phyloP scores from a whole-genome alignment of 2,888 invertebrate species.

The Amitus sp. region DNA sequence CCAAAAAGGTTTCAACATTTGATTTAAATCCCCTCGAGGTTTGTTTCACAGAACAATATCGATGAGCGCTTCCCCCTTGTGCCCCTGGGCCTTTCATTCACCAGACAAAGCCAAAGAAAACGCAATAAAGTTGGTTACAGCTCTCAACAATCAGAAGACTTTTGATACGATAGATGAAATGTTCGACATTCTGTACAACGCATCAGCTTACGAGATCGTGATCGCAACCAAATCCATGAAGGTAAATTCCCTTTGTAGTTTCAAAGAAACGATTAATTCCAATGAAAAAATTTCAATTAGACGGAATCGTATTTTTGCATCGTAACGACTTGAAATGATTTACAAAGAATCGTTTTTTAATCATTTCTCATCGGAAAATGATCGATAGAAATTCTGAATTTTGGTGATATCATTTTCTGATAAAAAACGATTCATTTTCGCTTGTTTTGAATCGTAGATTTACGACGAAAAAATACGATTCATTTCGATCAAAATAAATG shows the following conservation, averaged over 20 bases:
- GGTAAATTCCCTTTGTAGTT: constrained; percentile 24
- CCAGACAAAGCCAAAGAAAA: constrained; percentile 38
- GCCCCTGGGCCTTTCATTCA: constrained; percentile 51
- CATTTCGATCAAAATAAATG: no score
- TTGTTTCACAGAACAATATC: constrained; percentile 69
- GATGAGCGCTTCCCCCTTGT: constrained; percentile 68
- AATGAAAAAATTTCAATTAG: no score
- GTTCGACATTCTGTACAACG: constrained; percentile 28
- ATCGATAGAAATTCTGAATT: no score
- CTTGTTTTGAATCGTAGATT: no score
- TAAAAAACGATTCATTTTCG: no score
- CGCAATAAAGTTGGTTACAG: constrained; percentile 49
- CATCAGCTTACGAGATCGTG: constrained; percentile 33
- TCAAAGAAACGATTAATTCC: background rate
- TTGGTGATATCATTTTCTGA: no score
- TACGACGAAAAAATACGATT: no score
- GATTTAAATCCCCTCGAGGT: constrained; percentile 49
- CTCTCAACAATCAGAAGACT: constrained; percentile 45
- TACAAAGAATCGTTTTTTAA: no score
- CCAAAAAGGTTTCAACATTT: no score
- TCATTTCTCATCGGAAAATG: no score
- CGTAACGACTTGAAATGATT: no score
- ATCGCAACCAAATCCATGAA: constrained; percentile 11
- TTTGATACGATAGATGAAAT: constrained; percentile 27
- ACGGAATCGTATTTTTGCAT: no score